Conservation (phyloP, 2,888 invertebrate genomes). For the Perdita meconis region DNA sequence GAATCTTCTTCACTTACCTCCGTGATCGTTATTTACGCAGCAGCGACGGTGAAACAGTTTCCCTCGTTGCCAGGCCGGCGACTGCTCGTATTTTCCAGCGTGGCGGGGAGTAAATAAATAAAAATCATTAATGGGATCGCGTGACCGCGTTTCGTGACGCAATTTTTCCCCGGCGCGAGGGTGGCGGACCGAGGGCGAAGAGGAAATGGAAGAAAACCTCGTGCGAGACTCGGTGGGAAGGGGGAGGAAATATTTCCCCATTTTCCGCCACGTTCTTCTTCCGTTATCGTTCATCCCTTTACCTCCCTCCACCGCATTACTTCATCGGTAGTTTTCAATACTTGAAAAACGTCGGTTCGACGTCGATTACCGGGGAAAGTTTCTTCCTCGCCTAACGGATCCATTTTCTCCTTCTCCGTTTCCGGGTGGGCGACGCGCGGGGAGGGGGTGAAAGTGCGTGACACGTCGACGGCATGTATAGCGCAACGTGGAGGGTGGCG, state of each 20-base stretch:
- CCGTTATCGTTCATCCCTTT: neutral
- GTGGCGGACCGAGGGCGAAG: neutral
- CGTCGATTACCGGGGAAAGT: constrained; percentile 5
- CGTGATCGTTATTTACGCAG: constrained; percentile 8
- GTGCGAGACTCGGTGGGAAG: neutral
- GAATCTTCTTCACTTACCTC: constrained; percentile 49
- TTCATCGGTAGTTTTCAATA: neutral
- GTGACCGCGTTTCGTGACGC: constrained; percentile 48
- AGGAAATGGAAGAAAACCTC: neutral
- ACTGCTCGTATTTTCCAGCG: constrained; percentile 13
- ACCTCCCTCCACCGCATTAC: no score
- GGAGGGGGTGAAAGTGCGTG: constrained; percentile 5
- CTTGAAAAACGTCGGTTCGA: neutral
- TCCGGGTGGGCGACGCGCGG: neutral
- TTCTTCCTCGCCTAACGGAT: constrained; percentile 7
- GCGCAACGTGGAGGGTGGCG: no score
- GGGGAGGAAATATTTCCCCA: neutral
- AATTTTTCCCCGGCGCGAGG: constrained; percentile 1
- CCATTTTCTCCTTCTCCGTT: constrained; percentile 7
- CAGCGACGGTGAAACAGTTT: constrained; percentile 10
- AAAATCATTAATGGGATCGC: constrained; percentile 52
- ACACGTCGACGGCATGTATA: constrained; percentile 26
- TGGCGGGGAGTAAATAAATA: constrained; percentile 45
- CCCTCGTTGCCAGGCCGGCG: neutral
- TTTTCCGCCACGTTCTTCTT: neutral